Evolutionary conservation across 2,888 invertebrate species (phyloP), one percentile per base, ranked within the genome.

Genomic region (Rambutsinella grinnellia): DNA sequence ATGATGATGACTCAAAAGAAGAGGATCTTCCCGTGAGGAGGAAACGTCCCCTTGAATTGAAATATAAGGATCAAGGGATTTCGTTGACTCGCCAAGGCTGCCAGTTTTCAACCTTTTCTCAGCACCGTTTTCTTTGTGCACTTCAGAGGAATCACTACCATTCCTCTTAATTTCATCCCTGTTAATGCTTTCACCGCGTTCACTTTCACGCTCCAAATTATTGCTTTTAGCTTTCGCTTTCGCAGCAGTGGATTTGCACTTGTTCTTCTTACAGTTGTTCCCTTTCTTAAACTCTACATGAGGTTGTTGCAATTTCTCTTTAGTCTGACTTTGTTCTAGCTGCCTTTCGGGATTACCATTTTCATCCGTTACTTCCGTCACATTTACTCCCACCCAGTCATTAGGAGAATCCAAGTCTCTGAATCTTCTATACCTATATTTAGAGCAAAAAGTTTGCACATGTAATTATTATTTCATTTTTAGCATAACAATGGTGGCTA

Each of bases 51-150:
- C 62, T n/a, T 46, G 54, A 65, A 65, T 54, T 21, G 49, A 47
- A 26, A 65, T 36, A 17, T 53, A 53, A 28, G 53, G 65, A 65
- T 65, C 65, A 65, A 27, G 53, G 49, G 62, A 49, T 49, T 62
- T 47, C 26, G 49, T 10, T 6, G 27, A 49, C 26, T 49, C 44
- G n/a, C 21, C 23, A 54, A 23, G 54, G 54, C 23, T 54, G 19
- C 19, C 13, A 3, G 54, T 8, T 8, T 21, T 21, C 23, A 54
- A 15, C 54, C 54, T 21, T 54, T 54, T 54, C 21, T 54, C 54
- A 23, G 10, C 19, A 54, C 3, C 23, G 2, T 15, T 23, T 10
- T 21, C 54, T 19, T 23, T 19, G 23, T 54, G 8, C 49, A 44
- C 6, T 44, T 6, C 13, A 13, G 44, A 44, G 13, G 49, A 3